Evolutionary conservation across 2,113 vertebrate genomes (phyloP).

Genomic region (Gopherus evgoodei): DNA sequence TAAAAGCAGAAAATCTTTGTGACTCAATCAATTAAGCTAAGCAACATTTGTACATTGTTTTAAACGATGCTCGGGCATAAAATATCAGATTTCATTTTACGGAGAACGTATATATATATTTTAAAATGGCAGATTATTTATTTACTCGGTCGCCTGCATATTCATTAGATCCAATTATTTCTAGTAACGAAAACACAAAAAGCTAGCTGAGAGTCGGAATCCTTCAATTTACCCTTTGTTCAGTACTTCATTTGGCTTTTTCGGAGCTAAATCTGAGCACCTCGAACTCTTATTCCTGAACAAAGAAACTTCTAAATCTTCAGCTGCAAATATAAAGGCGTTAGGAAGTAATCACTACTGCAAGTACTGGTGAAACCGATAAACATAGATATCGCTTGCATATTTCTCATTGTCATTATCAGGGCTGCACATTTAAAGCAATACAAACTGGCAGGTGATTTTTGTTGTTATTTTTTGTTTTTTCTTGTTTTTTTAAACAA

Average conservation of each 20-base stretch:
- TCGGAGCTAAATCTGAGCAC: constrained; percentile 72
- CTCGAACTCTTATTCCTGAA: constrained; percentile 75
- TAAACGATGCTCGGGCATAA: constrained; percentile 46
- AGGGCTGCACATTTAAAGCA: neutral
- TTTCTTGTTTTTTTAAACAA: neutral
- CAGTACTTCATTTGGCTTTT: constrained; percentile 76
- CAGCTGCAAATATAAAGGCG: constrained; percentile 56
- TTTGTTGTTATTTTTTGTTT: neutral
- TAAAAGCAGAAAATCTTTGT: constrained; percentile 81
- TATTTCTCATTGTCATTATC: neutral
- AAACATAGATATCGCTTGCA: neutral
- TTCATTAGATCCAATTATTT: constrained; percentile 84
- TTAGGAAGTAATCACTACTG: constrained; percentile 59
- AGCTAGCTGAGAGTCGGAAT: constrained; percentile 77
- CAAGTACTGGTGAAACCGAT: constrained; percentile 49
- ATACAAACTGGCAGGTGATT: neutral
- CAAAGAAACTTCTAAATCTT: constrained; percentile 81
- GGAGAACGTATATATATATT: neutral
- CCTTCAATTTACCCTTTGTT: constrained; percentile 81
- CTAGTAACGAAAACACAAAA: constrained; percentile 83
- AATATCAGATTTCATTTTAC: constrained; percentile 24
- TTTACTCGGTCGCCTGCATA: constrained; percentile 75
- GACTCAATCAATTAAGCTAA: constrained; percentile 80
- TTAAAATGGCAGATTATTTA: constrained; percentile 64
- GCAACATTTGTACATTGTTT: constrained; percentile 76